Evolutionary conservation across 2,113 vertebrate genomes (phyloP).

Genomic region (Ceyx margarethae): DNA sequence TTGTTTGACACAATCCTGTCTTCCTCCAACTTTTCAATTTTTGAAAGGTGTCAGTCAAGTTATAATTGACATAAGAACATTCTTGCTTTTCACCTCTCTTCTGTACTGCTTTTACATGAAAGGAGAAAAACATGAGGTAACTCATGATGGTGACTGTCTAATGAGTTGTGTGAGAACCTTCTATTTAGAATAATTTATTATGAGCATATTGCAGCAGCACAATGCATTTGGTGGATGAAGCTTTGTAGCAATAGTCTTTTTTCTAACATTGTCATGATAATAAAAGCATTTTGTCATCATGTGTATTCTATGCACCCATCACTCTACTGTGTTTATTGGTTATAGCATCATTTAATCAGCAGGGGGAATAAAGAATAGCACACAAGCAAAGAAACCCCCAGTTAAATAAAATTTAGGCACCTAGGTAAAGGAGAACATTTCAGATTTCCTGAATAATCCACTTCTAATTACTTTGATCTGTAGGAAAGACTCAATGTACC

Average conservation of each 20-base stretch:
- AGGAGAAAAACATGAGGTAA: not conserved
- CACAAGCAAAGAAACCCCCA: not conserved
- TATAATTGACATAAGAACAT: not conserved
- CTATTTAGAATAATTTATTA: not conserved
- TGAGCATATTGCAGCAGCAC: not conserved
- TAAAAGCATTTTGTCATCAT: not conserved
- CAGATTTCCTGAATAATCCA: not conserved
- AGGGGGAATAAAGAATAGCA: not conserved
- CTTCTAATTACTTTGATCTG: not conserved
- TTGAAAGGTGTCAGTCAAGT: not conserved
- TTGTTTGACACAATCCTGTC: not conserved
- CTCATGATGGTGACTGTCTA: not conserved
- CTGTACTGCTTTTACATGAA: not conserved
- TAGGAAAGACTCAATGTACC: not conserved
- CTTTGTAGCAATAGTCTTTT: not conserved
- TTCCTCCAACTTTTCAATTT: not conserved
- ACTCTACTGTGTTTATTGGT: not conserved
- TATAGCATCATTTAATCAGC: not conserved
- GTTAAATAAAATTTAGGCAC: not conserved
- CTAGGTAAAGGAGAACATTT: not conserved
- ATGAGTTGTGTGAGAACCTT: not conserved
- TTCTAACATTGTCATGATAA: not conserved
- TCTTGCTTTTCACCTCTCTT: not conserved
- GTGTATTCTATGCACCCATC: not conserved
- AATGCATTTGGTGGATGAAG: not conserved